phyloP scores from a whole-genome alignment of 2,888 invertebrate genomes.

The Acleris laterana region DNA sequence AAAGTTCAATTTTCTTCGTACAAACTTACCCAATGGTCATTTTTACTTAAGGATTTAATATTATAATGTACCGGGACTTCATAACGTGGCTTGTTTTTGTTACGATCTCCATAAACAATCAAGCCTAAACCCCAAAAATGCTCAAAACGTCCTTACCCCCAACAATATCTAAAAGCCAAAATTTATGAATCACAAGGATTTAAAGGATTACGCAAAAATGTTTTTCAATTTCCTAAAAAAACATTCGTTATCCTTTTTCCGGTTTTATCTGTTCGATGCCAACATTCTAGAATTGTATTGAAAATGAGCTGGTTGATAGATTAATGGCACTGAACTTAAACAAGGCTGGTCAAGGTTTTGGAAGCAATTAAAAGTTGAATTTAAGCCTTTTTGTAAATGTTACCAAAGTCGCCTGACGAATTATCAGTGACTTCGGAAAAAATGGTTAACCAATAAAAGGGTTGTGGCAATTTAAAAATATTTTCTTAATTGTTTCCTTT shows the following conservation, averaged over 20 bases:
- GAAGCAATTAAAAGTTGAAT: conserved; percentile 19
- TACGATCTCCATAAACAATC: too few relatives aligned
- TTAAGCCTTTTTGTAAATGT: not conserved
- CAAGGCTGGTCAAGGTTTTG: not conserved
- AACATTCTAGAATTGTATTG: too few relatives aligned
- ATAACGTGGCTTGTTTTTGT: too few relatives aligned
- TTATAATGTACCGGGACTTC: too few relatives aligned
- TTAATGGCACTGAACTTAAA: too few relatives aligned
- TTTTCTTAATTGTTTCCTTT: too few relatives aligned
- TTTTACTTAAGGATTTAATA: too few relatives aligned
- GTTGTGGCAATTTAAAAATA: too few relatives aligned
- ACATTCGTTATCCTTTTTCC: not conserved
- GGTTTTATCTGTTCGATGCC: not conserved
- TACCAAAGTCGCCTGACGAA: not conserved
- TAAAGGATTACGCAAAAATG: conserved; percentile 7
- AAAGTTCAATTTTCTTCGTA: too few relatives aligned
- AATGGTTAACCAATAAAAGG: too few relatives aligned
- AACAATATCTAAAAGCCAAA: conserved; percentile 2
- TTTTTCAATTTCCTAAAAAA: conserved; percentile 14
- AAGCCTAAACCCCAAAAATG: not conserved
- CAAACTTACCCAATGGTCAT: too few relatives aligned
- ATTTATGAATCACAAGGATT: conserved; percentile 17
- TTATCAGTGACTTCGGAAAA: not conserved
- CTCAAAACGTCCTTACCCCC: not conserved
- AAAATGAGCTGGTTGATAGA: too few relatives aligned